Evolutionary conservation across 2,888 invertebrate genomes (phyloP), one percentile per base, ranked within the genome.

Genomic region (Tigriopus californicus): DNA sequence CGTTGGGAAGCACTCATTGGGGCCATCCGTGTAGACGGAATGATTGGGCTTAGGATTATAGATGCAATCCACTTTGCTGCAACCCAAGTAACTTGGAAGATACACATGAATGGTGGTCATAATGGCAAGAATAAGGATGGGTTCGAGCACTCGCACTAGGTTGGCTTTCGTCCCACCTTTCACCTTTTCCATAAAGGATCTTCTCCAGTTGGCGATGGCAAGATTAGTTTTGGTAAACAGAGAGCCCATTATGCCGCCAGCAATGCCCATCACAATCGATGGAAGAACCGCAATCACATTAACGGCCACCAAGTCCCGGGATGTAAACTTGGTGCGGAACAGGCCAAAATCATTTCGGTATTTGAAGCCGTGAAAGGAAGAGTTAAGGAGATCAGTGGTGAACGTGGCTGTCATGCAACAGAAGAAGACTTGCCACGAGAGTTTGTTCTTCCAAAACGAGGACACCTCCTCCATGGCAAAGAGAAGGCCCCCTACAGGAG

Each of bases 401-500:
- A 59, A 59, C 4, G 59, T 59, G 10, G 59, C 59, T 15, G 41
- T 53, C 59, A 59, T 59, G 52, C 59, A 59, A 40, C 59, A 59
- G 22, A 59, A 59, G 20, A 59, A 59, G 8, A 59, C 59, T 25
- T 59, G 59, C 71, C 72, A 72, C 10, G 70, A 68, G 49, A 72
- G 64, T 44, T 69, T 70, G 58, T 67, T 68, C n/a, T 69, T 69
- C 72, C 72, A 72, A 64, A 70, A 71, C 12, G 70, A 70, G 1
- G 70, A 71, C n/a, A 71, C 70, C 61, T 72, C 71, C 63, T 71
- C 71, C 71, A 72, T 71, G 48, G 70, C 69, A 61, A 71, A 71
- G 49, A 71, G 64, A 51, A 72, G 65, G 1, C 72, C 71, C 1
- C 71, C 71, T 1, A 72, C 70, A 1, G 72, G 72, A 13, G 71